Evolutionary conservation across 2,797 vertebrate species (phyloP).

Genomic region (Emys orbicularis): DNA sequence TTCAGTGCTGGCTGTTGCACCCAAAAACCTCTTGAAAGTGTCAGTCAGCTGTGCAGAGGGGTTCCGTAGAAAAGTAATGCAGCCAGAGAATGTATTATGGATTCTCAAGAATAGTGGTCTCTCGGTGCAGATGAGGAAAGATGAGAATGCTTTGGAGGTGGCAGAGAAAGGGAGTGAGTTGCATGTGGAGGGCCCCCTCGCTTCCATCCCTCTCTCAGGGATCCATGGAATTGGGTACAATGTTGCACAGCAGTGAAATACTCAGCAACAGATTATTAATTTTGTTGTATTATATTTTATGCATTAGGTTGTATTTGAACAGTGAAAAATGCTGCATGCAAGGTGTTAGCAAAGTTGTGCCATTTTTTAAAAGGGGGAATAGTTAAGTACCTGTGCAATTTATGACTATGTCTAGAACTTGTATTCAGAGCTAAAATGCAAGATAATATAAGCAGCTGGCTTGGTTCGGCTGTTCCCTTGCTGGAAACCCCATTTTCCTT

Average conservation of each 20-base stretch:
- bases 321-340: background rate
- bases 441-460: background rate
- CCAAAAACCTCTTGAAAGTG: background rate
- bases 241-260: background rate
- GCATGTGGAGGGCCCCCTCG: background rate
- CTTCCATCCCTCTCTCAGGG: background rate
- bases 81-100: background rate
- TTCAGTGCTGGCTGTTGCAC: background rate
- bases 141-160: background rate
- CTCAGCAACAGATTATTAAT: background rate
- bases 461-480: fast-evolving
- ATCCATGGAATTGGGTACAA: background rate
- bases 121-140: background rate
- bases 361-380: background rate
- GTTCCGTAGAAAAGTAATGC: background rate
- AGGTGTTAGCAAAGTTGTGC: background rate
- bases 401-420: background rate
- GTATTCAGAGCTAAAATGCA: background rate
- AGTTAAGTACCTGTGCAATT: background rate
- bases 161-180: background rate
- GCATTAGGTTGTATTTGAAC: background rate
- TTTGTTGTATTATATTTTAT: background rate
- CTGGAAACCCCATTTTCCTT: background rate
- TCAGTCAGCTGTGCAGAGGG: fast-evolving
- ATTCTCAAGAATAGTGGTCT: background rate